phyloP scores from a whole-genome alignment of 2,888 invertebrate species.

The Elmis aenea region DNA sequence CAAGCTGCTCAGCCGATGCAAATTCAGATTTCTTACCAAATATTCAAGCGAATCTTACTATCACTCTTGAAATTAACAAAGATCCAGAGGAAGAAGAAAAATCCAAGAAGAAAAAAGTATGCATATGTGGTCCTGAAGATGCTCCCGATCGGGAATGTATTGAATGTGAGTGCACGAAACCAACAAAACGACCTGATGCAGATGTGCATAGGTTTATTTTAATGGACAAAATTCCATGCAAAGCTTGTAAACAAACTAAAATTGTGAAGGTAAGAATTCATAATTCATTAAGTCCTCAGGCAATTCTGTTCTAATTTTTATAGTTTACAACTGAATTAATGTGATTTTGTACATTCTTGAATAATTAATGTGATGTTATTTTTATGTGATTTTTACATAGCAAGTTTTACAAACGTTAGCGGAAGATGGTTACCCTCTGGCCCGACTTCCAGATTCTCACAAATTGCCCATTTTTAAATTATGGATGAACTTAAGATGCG shows the following conservation, averaged over 20 bases:
- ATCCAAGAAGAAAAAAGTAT: conserved; percentile 2
- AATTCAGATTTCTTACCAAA: too few species aligned
- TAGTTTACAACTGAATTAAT: background rate
- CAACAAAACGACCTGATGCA: conserved; percentile 3
- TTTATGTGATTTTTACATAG: conserved; percentile 22
- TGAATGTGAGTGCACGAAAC: conserved; percentile 1
- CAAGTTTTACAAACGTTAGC: conserved; percentile 34
- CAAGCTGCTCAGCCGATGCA: too few species aligned
- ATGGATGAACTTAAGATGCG: conserved; percentile 40
- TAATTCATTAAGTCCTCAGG: too few species aligned
- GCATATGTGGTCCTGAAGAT: conserved; percentile 3
- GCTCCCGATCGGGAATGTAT: background rate
- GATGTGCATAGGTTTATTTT: conserved; percentile 33
- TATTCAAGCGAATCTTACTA: too few species aligned
- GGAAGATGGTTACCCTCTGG: conserved; percentile 42
- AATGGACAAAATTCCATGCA: conserved; percentile 32
- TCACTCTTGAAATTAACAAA: conserved; percentile 4
- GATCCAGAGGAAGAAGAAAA: background rate
- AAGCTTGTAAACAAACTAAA: conserved; percentile 24
- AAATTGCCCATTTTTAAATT: conserved; percentile 41
- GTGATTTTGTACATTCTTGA: too few species aligned
- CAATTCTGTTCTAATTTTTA: too few species aligned
- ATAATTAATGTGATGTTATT: too few species aligned
- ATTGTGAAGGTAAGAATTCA: conserved; percentile 30
- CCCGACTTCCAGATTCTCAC: conserved; percentile 39